phyloP scores from a whole-genome alignment of 2,797 vertebrate genomes.

The Phalanger gymnotis region DNA sequence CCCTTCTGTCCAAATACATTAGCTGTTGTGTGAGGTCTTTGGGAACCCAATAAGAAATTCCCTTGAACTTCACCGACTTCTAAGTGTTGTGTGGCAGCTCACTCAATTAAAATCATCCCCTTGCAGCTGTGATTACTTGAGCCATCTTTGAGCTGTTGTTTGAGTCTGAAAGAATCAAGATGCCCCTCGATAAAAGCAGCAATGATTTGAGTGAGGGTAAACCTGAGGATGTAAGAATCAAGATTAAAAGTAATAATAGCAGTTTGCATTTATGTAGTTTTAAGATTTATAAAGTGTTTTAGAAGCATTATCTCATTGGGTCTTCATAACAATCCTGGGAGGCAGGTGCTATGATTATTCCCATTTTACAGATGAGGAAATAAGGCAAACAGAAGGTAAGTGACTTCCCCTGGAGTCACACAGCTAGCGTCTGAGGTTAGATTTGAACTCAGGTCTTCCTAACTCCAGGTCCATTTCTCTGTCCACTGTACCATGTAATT shows the following conservation, averaged over 20 bases:
- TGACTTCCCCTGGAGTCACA: conserved; percentile 8
- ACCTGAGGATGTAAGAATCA: neutral
- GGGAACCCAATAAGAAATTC: conserved; percentile 48
- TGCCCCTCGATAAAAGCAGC: neutral
- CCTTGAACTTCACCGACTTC: conserved; percentile 42
- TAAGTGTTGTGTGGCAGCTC: conserved; percentile 43
- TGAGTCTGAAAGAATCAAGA: conserved; percentile 48
- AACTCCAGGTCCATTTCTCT: neutral
- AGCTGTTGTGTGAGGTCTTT: conserved; percentile 68
- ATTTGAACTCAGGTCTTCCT: neutral
- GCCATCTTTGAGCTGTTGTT: conserved; percentile 3
- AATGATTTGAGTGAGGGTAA: conserved; percentile 17
- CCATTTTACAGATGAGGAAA: conserved; percentile 15
- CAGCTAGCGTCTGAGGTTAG: neutral
- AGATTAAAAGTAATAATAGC: neutral
- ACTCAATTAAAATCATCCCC: conserved; percentile 45
- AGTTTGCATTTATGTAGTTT: neutral
- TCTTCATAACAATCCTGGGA: neutral
- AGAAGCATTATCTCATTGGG: neutral
- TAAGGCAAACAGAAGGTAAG: conserved; percentile 1
- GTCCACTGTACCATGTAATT: neutral
- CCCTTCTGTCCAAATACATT: conserved; percentile 77
- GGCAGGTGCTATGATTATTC: conserved; percentile 54
- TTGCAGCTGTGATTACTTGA: conserved; percentile 46
- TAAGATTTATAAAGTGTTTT: neutral